Percentiles rank a stretch among this genome's conserved stretches.
phyloP scores from a whole-genome alignment of 1,140 invertebrate genomes.

The Zeugodacus cucurbitae region DNA sequence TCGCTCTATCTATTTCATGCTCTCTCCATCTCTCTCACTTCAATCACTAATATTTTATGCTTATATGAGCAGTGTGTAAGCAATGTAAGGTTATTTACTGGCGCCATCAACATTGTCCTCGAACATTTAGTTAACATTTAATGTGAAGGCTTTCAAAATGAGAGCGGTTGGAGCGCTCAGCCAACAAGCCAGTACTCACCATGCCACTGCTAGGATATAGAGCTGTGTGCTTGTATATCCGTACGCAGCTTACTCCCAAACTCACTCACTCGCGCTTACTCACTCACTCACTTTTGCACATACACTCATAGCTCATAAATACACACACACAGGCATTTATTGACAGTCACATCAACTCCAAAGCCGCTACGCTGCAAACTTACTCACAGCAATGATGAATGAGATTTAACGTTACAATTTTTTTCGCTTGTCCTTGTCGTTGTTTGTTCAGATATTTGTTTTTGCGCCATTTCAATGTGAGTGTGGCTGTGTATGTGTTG shows the following conservation, averaged over 20 bases:
- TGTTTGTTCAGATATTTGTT: constrained; percentile 3
- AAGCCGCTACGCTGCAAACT: neutral
- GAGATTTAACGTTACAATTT: neutral
- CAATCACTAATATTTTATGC: neutral
- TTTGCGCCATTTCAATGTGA: neutral
- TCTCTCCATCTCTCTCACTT: neutral
- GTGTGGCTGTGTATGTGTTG: neutral
- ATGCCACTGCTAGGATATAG: neutral
- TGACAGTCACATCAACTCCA: neutral
- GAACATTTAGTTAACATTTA: constrained; percentile 8
- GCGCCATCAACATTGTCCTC: neutral
- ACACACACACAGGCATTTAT: neutral
- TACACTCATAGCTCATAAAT: neutral
- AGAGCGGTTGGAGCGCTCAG: neutral
- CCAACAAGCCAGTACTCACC: neutral
- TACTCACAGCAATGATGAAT: constrained; percentile 32
- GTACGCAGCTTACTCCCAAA: neutral
- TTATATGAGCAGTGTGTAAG: neutral
- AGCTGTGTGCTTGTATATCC: neutral
- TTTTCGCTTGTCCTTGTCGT: neutral
- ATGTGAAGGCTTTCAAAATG: neutral
- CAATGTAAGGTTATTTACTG: neutral
- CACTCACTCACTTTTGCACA: neutral
- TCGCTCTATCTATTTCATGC: neutral
- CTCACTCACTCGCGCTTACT: constrained; percentile 28